phyloP scores from a whole-genome alignment of 2,113 vertebrate genomes.

The Alethe diademata region DNA sequence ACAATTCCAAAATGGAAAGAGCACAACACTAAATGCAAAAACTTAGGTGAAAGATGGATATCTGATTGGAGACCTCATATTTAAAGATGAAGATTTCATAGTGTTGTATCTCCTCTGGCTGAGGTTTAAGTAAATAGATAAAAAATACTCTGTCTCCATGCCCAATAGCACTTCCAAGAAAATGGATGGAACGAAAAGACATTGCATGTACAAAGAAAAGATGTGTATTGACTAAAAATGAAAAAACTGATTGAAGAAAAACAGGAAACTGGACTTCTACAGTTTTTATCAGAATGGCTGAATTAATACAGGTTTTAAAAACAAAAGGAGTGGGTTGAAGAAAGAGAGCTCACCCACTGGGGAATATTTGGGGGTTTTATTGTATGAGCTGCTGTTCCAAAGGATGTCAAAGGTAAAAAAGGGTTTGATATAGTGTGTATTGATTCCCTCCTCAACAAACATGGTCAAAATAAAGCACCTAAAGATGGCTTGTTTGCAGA shows the following conservation, averaged over 20 bases:
- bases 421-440: neutral
- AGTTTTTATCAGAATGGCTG: neutral
- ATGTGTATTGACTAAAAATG: neutral
- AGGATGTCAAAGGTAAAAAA: neutral
- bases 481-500: neutral
- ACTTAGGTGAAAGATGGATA: neutral
- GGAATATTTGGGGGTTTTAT: neutral
- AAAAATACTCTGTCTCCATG: neutral
- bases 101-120: neutral
- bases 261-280: neutral
- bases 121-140: neutral
- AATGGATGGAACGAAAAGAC: neutral
- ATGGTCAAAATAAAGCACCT: neutral
- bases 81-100: neutral
- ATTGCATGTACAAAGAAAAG: neutral
- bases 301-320: neutral
- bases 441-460: neutral
- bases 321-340: neutral
- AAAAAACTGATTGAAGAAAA: neutral
- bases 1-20: neutral
- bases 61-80: neutral
- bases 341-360: neutral
- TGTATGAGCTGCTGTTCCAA: neutral
- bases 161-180: neutral
- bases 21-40: neutral